Evolutionary conservation across 2,888 invertebrate species (phyloP).

Genomic region (Parelbella ahira): DNA sequence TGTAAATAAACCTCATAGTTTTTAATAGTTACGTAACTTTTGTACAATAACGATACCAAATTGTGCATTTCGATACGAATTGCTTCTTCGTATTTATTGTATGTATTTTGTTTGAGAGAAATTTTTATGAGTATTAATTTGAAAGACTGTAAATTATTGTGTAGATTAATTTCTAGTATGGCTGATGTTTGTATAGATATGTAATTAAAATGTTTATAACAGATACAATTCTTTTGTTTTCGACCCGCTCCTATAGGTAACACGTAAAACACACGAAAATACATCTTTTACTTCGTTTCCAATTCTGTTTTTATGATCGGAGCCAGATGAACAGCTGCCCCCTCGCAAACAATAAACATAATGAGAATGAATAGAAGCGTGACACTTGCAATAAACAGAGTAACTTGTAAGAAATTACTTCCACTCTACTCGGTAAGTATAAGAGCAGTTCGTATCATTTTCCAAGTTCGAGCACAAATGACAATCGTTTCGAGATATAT

Average conservation of each 20-base stretch:
- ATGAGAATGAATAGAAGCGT: conserved; percentile 59
- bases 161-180: conserved; percentile 67
- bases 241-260: conserved; percentile 9
- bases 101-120: conserved; percentile 61
- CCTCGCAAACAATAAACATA: conserved; percentile 68
- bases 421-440: too few species aligned
- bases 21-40: conserved; percentile 64
- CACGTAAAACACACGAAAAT: neutral
- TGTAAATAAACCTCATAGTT: conserved; percentile 63
- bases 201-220: conserved; percentile 76
- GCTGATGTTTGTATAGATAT: conserved; percentile 77
- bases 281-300: conserved; percentile 62
- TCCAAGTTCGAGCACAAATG: conserved; percentile 24
- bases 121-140: conserved; percentile 74
- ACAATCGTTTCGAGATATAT: conserved; percentile 23
- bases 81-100: conserved; percentile 74
- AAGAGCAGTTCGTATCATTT: too few species aligned
- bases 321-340: conserved; percentile 58
- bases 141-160: conserved; percentile 79
- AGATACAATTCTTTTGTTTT: conserved; percentile 39
- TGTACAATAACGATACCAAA: conserved; percentile 80
- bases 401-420: too few species aligned
- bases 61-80: conserved; percentile 71
- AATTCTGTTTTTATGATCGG: conserved; percentile 66
- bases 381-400: too few species aligned